phyloP scores from a whole-genome alignment of 2,888 invertebrate species.

The Heteropelma amictum region DNA sequence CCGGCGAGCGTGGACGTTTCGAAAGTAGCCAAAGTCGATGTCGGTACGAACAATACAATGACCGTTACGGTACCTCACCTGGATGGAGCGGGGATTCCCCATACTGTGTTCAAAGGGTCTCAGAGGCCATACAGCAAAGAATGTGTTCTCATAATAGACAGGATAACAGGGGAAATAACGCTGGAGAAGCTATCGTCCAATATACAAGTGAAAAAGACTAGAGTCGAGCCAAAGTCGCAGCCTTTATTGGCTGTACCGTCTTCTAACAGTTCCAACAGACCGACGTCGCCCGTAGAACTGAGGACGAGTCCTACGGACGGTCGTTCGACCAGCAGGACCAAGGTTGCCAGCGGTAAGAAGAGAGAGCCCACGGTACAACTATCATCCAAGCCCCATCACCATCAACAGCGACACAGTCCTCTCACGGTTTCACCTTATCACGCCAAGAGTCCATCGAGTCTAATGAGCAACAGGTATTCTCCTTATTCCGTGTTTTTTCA shows the following conservation, averaged over 20 bases:
- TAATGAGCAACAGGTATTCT: slow-evolving; percentile 63
- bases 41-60: slow-evolving; percentile 93
- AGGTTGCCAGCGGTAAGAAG: slow-evolving; percentile 74
- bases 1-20: slow-evolving; percentile 98
- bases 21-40: slow-evolving; percentile 93
- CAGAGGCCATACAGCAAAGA: slow-evolving; percentile 95
- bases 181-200: slow-evolving; percentile 94
- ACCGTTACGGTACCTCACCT: slow-evolving; percentile 96
- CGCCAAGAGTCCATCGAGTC: slow-evolving; percentile 69
- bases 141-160: slow-evolving; percentile 96
- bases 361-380: slow-evolving; percentile 72
- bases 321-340: slow-evolving; percentile 73
- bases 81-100: slow-evolving; percentile 93
- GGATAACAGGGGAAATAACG: slow-evolving; percentile 94
- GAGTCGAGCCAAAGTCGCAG: slow-evolving; percentile 76
- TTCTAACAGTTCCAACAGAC: slow-evolving; percentile 60
- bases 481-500: background rate
- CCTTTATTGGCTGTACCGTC: slow-evolving; percentile 62
- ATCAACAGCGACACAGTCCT: slow-evolving; percentile 65
- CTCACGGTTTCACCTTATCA: slow-evolving; percentile 71
- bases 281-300: slow-evolving; percentile 70
- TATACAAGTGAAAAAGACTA: slow-evolving; percentile 95
- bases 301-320: slow-evolving; percentile 72
- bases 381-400: slow-evolving; percentile 68
- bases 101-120: slow-evolving; percentile 97